Evolutionary conservation across 2,797 vertebrate genomes (phyloP), one percentile per base, ranked within the genome.

Genomic region (Gadopsis bispinosus): DNA sequence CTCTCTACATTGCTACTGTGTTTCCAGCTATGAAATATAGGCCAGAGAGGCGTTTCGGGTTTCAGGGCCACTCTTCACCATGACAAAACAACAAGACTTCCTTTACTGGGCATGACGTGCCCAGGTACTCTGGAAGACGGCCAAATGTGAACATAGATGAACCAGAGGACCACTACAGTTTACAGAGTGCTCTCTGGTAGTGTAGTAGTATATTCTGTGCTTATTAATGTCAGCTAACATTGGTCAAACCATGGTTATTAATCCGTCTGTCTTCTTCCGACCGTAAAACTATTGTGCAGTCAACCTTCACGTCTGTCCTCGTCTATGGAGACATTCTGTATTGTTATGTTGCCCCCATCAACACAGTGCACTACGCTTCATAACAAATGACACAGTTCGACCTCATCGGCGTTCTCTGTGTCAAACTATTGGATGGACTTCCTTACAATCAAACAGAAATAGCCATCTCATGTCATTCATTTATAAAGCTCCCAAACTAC

Each of bases 11-110:
- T 55, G 80, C 31, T 66, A 20, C 75, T 72, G 35, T 75, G 58
- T 83, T 66, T 71, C 39, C 63, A 72, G n/a, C 50, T 66, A 54
- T 86, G 78, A 87, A 83, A 90, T 88, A 80, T 78, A 83, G 85
- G 85, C 91, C 82, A 83, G 77, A 47, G 69, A 60, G 80, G 47
- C 72, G 85, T 81, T 77, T 92, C 66, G 12, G 31, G 74, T 90
- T 90, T 90, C 87, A 85, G 56, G 59, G 17, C 73, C 54, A 55
- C 69, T 53, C 48, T 56, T 80, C 68, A 45, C 26, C 65, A 68
- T 74, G 84, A 85, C 70, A 79, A 75, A 72, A 26, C 73, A 68
- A 75, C 56, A 55, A 86, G 60, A 55, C 55, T 47, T 53, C 22
- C 10, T 63, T 69, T 62, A 68, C 60, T 19, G 41, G 41, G 29